These are phyloP conservation scores for Micromesistius poutassou DNA, from an alignment of 2,797 vertebrate species.

Conservation along the genomic window DNA sequence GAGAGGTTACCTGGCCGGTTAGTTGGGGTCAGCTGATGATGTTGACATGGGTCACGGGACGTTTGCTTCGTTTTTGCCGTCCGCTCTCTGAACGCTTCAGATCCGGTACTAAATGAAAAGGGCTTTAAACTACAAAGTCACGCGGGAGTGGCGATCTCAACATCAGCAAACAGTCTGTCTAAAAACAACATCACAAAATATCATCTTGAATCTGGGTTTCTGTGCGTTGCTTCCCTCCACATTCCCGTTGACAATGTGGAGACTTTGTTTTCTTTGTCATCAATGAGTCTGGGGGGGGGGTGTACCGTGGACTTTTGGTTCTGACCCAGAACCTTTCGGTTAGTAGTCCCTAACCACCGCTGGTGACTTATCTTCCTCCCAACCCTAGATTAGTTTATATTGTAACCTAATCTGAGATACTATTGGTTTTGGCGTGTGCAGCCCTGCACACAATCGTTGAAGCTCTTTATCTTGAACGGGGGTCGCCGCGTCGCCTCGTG, in stretches of 20 bases:
- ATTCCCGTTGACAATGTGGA: background rate
- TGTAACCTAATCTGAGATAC: background rate
- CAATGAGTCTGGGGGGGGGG: background rate
- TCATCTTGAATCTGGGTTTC: background rate
- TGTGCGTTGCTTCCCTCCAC: background rate
- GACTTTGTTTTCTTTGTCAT: background rate
- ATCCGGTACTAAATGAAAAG: background rate
- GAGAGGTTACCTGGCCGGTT: background rate
- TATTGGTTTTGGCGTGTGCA: background rate
- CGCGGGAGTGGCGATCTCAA: background rate
- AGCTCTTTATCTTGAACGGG: background rate
- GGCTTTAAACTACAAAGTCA: background rate
- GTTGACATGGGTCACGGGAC: background rate
- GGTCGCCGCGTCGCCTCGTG: background rate
- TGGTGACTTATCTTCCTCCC: background rate
- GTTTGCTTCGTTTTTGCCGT: background rate
- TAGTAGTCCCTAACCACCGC: background rate
- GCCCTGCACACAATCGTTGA: background rate
- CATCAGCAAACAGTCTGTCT: background rate
- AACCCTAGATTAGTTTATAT: background rate
- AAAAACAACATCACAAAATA: background rate
- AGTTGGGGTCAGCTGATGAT: background rate
- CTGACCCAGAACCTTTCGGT: background rate
- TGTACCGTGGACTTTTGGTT: background rate
- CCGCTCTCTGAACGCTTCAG: background rate